Evolutionary conservation across 2,113 vertebrate species (phyloP).

Genomic region (Fregata magnificens): DNA sequence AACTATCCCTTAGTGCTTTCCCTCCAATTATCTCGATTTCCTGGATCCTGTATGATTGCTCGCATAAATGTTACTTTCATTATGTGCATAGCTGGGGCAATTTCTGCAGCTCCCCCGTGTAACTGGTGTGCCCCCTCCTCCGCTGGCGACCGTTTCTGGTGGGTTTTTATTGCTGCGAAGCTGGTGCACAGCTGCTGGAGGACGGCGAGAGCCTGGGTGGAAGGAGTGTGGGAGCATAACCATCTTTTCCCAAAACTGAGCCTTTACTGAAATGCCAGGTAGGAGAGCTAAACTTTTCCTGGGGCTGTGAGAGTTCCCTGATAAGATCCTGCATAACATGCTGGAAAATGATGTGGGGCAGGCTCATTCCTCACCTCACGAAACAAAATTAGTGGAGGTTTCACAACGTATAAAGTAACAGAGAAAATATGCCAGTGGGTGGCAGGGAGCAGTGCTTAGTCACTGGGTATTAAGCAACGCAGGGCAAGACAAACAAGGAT

Average conservation of each 20-base stretch:
- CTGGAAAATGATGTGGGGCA: background rate
- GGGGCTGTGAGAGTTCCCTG: background rate
- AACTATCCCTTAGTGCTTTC: background rate
- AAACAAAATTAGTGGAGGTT: background rate
- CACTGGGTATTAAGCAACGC: background rate
- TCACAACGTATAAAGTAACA: background rate
- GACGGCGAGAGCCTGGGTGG: background rate
- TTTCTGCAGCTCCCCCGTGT: background rate
- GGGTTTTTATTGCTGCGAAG: background rate
- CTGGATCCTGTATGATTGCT: background rate
- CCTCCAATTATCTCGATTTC: background rate
- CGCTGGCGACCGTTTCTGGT: fast-evolving
- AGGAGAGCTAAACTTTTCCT: background rate
- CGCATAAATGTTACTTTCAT: background rate
- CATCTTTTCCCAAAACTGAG: background rate
- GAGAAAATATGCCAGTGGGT: background rate
- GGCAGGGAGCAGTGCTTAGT: conserved; percentile 11
- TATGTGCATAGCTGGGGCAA: background rate
- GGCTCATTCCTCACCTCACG: background rate
- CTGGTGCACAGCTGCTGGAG: background rate
- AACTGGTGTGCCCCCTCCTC: background rate
- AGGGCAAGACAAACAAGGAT: background rate
- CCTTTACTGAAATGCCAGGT: background rate
- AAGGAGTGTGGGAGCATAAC: background rate
- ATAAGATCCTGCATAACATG: background rate